These are phyloP conservation scores for Eupristina koningsbergeri DNA, from an alignment of 1,140 invertebrate genomes.

Conservation along the genomic window DNA sequence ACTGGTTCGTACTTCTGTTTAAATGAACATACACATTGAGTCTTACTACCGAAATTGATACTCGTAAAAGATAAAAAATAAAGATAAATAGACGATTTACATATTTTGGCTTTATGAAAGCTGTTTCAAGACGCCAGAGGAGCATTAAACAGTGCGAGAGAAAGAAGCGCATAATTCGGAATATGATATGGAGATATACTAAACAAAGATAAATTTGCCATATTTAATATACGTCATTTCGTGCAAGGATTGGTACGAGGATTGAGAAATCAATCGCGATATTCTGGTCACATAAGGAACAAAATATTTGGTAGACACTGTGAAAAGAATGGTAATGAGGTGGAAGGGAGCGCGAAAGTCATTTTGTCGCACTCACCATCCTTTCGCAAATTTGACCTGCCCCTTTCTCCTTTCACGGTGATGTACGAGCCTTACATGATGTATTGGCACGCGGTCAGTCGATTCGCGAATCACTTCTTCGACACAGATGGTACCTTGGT, in stretches of 20 bases:
- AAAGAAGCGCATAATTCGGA: too few species aligned
- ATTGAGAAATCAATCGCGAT: background rate
- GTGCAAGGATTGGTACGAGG: background rate
- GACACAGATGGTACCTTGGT: slow-evolving; percentile 58
- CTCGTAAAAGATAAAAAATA: too few species aligned
- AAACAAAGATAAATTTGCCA: background rate
- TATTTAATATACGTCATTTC: too few species aligned
- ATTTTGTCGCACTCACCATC: background rate
- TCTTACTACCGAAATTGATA: too few species aligned
- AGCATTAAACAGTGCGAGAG: too few species aligned
- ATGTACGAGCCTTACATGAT: too few species aligned
- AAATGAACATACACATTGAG: too few species aligned
- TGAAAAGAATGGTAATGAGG: background rate
- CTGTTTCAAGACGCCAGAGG: too few species aligned
- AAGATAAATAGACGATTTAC: too few species aligned
- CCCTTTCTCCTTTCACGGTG: background rate
- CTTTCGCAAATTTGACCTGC: slow-evolving; percentile 1
- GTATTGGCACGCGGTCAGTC: slow-evolving; percentile 50
- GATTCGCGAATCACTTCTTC: slow-evolving; percentile 66
- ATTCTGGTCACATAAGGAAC: too few species aligned
- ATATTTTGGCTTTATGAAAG: too few species aligned
- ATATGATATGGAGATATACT: background rate
- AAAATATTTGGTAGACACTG: background rate
- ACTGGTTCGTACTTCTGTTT: too few species aligned
- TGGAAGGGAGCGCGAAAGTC: background rate